Conservation (phyloP, 1,140 invertebrate genomes). For the Helicoverpa zea region DNA sequence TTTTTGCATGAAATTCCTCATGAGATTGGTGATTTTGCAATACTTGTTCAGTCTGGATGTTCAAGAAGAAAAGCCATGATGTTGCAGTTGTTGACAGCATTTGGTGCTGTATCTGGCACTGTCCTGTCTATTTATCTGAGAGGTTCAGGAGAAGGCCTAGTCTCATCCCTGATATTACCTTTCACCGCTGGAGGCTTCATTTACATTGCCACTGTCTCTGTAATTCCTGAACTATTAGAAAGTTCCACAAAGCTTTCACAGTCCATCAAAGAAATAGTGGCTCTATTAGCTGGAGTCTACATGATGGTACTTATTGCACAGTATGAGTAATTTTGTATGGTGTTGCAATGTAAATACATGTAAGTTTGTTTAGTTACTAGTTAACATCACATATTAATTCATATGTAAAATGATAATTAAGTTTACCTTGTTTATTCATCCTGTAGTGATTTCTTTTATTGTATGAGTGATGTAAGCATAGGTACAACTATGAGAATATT, state of each 20-base stretch:
- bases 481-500: background rate
- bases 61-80: constrained; percentile 96
- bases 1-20: constrained; percentile 98
- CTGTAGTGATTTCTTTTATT: background rate
- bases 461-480: background rate
- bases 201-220: constrained; percentile 98
- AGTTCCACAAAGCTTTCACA: constrained; percentile 94
- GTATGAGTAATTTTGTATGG: constrained; percentile 90
- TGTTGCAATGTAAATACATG: constrained; percentile 50
- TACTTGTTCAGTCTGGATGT: constrained; percentile 97
- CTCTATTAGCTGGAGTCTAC: constrained; percentile 93
- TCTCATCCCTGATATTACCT: constrained; percentile 95
- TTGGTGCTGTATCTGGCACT: constrained; percentile 97
- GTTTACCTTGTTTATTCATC: background rate
- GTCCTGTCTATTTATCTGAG: constrained; percentile 94
- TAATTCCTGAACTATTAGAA: constrained; percentile 97
- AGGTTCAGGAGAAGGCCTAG: constrained; percentile 91
- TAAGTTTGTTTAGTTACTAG: constrained; percentile 55
- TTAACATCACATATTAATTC: constrained; percentile 63
- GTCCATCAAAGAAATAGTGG: constrained; percentile 94
- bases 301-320: constrained; percentile 97
- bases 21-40: constrained; percentile 99
- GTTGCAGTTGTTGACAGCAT: constrained; percentile 96
- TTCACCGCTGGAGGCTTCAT: constrained; percentile 99
- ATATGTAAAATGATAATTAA: background rate